Evolutionary conservation across 2,797 vertebrate species (phyloP), one percentile per base, ranked within the genome.

Genomic region (Delichon dasypus): DNA sequence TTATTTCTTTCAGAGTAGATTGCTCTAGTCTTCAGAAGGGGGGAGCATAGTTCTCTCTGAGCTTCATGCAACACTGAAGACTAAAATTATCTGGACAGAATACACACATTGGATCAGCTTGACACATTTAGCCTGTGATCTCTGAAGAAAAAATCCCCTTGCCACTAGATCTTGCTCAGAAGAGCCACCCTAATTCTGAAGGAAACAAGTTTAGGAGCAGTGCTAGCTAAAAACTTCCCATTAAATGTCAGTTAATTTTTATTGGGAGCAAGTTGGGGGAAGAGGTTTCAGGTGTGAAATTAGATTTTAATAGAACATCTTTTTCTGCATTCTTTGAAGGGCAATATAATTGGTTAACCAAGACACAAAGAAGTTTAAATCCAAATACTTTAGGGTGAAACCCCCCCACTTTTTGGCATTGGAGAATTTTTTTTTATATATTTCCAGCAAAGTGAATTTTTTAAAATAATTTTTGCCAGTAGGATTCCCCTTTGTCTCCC

Each of bases 251-350:
- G 16, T 4, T 71, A 25, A 6, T 83, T 85, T 91, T 88, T 60
- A 18, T 7, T 32, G 14, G 36, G 7, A n/a, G 6, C 1, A 2
- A 9, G 3, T 4, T 13, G 15, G 1, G 10, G 4, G 6, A 58
- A n/a, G 36, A 78, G 3, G 2, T 53, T 61, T 87, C 47, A 82
- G 53, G 13, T 0, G 2, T 23, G 30, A 90, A 90, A 72, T 51
- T 21, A 44, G 16, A 54, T 66, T 82, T 89, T 61, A 79, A 47
- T 22, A 11, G 23, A 78, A 50, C 13, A 36, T 26, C 11, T 79
- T 79, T 42, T 79, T 50, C n/a, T 51, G 7, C n/a, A 10, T 42
- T 78, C 18, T 57, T 74, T 87, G 62, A 85, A 89, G 20, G 4
- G 16, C 21, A 75, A 40, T 65, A 57, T 54, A 6, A 50, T 11